Percentiles rank a stretch among this genome's conserved stretches.
Conservation (phyloP, 1,140 invertebrate species). For the Nylanderia fulva region DNA sequence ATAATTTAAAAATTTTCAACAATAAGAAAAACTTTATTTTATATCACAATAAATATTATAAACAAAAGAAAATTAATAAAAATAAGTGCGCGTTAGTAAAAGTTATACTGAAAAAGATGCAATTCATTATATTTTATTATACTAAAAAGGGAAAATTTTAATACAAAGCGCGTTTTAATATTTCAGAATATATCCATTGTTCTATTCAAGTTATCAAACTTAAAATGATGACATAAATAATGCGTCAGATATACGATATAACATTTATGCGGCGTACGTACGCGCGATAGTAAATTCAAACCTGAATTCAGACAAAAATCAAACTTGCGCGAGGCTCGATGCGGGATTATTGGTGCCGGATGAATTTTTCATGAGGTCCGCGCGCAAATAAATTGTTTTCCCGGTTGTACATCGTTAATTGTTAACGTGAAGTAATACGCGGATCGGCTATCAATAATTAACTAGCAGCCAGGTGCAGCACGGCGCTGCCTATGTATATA, state of each 20-base stretch:
- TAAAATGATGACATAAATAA: slow-evolving; percentile 47
- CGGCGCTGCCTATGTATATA: neutral
- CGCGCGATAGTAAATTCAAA: slow-evolving; percentile 58
- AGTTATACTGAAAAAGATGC: neutral
- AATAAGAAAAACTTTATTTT: neutral
- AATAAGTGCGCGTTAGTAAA: neutral
- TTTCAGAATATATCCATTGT: neutral
- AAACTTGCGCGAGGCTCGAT: slow-evolving; percentile 39
- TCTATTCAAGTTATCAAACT: slow-evolving; percentile 17
- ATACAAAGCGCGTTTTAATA: neutral
- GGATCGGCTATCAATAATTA: slow-evolving; percentile 72
- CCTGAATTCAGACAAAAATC: slow-evolving; percentile 58
- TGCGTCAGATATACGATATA: slow-evolving; percentile 24
- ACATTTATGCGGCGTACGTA: slow-evolving; percentile 56
- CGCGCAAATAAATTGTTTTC: slow-evolving; percentile 62
- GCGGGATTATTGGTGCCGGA: slow-evolving; percentile 47
- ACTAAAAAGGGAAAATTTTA: neutral
- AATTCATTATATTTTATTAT: neutral
- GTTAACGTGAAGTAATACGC: slow-evolving; percentile 71
- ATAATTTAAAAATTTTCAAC: neutral
- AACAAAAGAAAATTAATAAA: neutral
- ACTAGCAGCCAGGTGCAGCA: slow-evolving; percentile 52
- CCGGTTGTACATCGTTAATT: slow-evolving; percentile 62
- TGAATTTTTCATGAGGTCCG: slow-evolving; percentile 61
- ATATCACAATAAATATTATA: neutral